Evolutionary conservation across 2,888 invertebrate species (phyloP).

Genomic region (Axea sp.): DNA sequence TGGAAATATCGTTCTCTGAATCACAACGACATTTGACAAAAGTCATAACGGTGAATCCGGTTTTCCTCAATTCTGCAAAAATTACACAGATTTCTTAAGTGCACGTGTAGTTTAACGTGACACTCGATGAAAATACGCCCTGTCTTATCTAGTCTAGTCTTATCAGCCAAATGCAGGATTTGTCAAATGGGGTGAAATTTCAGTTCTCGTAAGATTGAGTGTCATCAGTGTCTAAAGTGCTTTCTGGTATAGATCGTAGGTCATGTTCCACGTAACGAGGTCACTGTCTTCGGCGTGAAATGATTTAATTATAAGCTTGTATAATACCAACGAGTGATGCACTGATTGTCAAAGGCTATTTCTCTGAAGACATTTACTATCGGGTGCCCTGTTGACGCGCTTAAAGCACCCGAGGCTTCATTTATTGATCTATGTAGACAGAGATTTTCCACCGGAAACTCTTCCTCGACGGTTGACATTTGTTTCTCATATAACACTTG

Average conservation of each 20-base stretch:
- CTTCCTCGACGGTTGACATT: no score
- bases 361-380: conserved; percentile 58
- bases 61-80: no score
- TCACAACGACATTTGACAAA: no score
- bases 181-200: conserved; percentile 28
- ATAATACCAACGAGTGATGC: conserved; percentile 63
- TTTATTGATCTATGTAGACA: no score
- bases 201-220: conserved; percentile 5
- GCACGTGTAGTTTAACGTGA: no score
- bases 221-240: conserved; percentile 34
- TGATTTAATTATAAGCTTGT: conserved; percentile 71
- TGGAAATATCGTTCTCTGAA: no score
- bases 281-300: conserved; percentile 46
- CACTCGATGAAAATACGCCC: no score
- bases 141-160: conserved; percentile 5
- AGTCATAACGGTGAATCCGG: no score
- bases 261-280: conserved; percentile 44
- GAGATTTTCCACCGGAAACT: no score
- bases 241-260: conserved; percentile 28
- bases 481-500: no score
- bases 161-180: conserved; percentile 23
- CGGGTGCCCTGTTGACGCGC: conserved; percentile 53
- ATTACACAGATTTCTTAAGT: no score
- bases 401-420: no score
- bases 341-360: conserved; percentile 64